Conservation (phyloP, 2,113 vertebrate species). For the Pogona vitticeps region DNA sequence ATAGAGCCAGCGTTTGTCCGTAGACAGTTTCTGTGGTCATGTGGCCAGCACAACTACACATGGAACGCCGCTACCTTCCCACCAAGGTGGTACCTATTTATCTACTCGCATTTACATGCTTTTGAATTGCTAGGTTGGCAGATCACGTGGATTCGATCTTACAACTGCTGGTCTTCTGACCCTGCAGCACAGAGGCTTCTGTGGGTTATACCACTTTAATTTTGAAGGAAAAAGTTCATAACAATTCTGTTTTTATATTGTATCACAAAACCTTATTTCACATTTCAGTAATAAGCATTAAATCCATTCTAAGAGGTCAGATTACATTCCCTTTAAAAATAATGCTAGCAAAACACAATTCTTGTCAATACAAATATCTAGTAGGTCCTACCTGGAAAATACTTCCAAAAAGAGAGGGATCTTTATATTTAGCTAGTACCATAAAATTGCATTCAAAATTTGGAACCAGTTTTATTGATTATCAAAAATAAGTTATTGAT, state of each 20-base stretch:
- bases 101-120: too few species aligned
- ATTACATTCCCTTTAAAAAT: slow-evolving; percentile 16
- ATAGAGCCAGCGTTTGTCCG: too few species aligned
- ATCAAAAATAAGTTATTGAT: not conserved
- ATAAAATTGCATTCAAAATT: not conserved
- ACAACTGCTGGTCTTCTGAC: too few species aligned
- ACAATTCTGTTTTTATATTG: slow-evolving; percentile 22
- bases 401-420: not conserved
- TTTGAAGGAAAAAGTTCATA: slow-evolving; percentile 6
- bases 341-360: slow-evolving; percentile 31
- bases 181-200: too few species aligned
- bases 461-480: not conserved
- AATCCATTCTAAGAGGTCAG: slow-evolving; percentile 29
- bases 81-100: too few species aligned
- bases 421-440: not conserved
- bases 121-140: too few species aligned
- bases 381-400: not conserved
- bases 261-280: slow-evolving; percentile 40
- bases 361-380: not conserved
- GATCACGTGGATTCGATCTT: too few species aligned
- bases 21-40: too few species aligned
- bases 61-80: too few species aligned
- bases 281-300: slow-evolving; percentile 36
- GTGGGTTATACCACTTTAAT: too few species aligned
- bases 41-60: too few species aligned